Conservation (phyloP, 2,113 vertebrate species). For the Clarias gariepinus region DNA sequence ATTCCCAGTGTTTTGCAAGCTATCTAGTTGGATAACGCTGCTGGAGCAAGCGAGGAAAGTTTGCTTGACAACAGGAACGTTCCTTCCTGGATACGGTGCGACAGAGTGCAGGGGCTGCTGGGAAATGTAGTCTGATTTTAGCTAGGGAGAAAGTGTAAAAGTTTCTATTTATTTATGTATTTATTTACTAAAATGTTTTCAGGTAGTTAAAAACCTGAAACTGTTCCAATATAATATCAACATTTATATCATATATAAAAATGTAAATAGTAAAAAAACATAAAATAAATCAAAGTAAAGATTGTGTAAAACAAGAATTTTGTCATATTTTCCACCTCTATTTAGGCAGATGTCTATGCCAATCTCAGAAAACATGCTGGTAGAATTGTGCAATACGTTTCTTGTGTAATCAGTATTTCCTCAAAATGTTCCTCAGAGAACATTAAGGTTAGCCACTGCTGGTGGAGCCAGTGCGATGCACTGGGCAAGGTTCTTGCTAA, state of each 20-base stretch:
- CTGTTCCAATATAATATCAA: not conserved
- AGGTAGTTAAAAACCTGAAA: not conserved
- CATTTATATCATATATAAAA: not conserved
- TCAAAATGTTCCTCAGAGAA: not conserved
- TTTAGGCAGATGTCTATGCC: not conserved
- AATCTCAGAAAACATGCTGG: not conserved
- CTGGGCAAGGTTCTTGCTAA: too few species aligned
- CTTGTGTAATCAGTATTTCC: not conserved
- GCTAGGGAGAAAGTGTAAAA: not conserved
- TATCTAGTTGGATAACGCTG: not conserved
- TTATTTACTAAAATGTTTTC: not conserved
- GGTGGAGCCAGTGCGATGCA: too few species aligned
- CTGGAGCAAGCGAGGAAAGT: constrained; percentile 51
- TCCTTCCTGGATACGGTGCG: constrained; percentile 75
- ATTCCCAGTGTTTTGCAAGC: not conserved
- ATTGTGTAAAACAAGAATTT: not conserved
- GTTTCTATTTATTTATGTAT: not conserved
- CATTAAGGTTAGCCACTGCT: not conserved
- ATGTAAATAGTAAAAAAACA: too few species aligned
- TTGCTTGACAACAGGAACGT: constrained; percentile 69
- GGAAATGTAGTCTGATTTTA: constrained; percentile 66
- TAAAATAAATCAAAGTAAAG: not conserved
- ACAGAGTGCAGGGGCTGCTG: constrained; percentile 35
- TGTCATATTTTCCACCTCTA: not conserved
- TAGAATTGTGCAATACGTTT: not conserved